Conservation (phyloP, 2,113 vertebrate species). For the Zosterops lateralis region DNA sequence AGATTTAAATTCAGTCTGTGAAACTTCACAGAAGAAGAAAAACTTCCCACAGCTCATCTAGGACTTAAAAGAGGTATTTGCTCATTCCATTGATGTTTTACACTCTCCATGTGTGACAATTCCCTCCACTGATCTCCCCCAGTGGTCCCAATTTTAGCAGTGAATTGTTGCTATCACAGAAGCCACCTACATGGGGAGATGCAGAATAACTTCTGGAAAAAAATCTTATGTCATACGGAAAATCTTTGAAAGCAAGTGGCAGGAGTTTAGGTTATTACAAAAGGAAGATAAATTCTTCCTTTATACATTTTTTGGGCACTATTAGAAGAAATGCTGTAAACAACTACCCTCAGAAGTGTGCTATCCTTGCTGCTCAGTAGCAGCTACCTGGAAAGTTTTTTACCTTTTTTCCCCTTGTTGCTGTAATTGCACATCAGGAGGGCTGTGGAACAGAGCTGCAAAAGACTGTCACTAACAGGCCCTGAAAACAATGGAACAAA, state of each 20-base stretch:
- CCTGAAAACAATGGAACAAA: not conserved
- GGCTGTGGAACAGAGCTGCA: not conserved
- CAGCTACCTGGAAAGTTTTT: not conserved
- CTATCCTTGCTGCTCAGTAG: not conserved
- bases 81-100: slow-evolving; percentile 33
- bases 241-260: slow-evolving; percentile 6
- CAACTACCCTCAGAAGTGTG: not conserved
- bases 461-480: not conserved
- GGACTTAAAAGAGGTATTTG: slow-evolving; percentile 14
- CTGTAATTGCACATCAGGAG: not conserved
- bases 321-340: not conserved
- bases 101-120: not conserved
- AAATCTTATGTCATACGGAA: not conserved
- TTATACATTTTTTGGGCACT: not conserved
- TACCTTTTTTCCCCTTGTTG: not conserved
- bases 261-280: not conserved
- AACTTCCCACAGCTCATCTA: slow-evolving; percentile 24
- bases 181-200: not conserved
- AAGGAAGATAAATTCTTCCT: not conserved
- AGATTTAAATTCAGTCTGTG: slow-evolving; percentile 16
- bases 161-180: not conserved
- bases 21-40: not conserved
- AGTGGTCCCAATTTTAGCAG: slow-evolving; percentile 33
- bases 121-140: slow-evolving; percentile 35
- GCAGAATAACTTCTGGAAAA: not conserved